Evolutionary conservation across 2,888 invertebrate genomes (phyloP), one percentile per base, ranked within the genome.

Genomic region (Trichogramma evanescens): DNA sequence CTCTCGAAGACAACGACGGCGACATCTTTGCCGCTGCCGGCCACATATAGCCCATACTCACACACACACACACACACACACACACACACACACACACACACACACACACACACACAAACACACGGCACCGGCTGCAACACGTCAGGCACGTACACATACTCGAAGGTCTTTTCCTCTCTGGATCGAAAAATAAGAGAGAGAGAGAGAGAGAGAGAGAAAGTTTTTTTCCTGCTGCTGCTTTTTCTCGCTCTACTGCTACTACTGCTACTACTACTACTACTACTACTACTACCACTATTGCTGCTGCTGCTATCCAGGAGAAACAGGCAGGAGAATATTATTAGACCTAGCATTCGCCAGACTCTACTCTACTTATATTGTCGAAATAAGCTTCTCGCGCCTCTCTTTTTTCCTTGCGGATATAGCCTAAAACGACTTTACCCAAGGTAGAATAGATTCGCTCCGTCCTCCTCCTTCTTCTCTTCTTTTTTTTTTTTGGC

Each of bases 291-390:
- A 2, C 26, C 3, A 2, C 26, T 26, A 2, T 2, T 26, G 2
- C 26, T 26, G 26, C 26, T 26, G 26, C 26, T 26, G 26, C 26
- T 26, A 26, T 26, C 26, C 26, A 48, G 9, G 1, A 43, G 48
- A 43, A 26, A 50, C 45, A 54, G 61, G 68, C 68, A 67, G 66
- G 69, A 69, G 70, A 72, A 75, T 74, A 72, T 75, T 74, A 75
- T 75, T 74, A 74, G 72, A 71, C 71, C 72, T 71, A 75, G 71
- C 71, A 73, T 72, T 71, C 61, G 68, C 68, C 10, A 48, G 10
- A 7, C 10, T 7, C 10, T 54, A 50, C 39, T 45, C 70, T 71
- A 26, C 26, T 26, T 26, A 26, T 26, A 70, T 73, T 72, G 72
- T 73, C 69, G 70, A 68, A 72, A 70, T 70, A 72, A 72, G 68